phyloP scores from a whole-genome alignment of 2,888 invertebrate species.

The Metalampra italica region DNA sequence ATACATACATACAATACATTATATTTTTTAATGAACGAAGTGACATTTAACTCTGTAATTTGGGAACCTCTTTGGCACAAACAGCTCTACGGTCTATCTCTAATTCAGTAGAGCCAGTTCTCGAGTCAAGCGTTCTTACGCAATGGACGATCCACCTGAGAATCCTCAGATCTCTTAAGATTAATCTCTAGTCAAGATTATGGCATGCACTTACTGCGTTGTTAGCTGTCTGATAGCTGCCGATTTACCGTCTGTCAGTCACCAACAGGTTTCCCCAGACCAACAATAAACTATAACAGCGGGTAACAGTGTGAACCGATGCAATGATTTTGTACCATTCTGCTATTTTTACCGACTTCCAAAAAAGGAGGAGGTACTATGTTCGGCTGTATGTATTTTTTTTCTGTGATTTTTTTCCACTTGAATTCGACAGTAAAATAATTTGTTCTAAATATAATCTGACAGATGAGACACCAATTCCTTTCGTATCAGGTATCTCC shows the following conservation, averaged over 20 bases:
- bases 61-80: neutral
- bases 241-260: conserved; percentile 25
- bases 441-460: too few species aligned
- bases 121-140: neutral
- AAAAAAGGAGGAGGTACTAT: too few species aligned
- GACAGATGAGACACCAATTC: too few species aligned
- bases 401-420: too few species aligned
- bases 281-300: conserved; percentile 69
- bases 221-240: neutral
- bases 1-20: too few species aligned
- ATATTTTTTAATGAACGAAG: too few species aligned
- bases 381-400: too few species aligned
- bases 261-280: conserved; percentile 52
- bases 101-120: neutral
- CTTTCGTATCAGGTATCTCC: too few species aligned
- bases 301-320: conserved; percentile 4
- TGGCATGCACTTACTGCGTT: neutral
- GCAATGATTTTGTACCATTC: neutral
- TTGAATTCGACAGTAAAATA: too few species aligned
- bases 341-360: too few species aligned
- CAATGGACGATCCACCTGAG: neutral
- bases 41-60: too few species aligned
- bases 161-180: neutral
- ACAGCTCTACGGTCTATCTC: neutral
- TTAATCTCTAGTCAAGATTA: neutral